Evolutionary conservation across 2,888 invertebrate species (phyloP).

Genomic region (Rotaria socialis): DNA sequence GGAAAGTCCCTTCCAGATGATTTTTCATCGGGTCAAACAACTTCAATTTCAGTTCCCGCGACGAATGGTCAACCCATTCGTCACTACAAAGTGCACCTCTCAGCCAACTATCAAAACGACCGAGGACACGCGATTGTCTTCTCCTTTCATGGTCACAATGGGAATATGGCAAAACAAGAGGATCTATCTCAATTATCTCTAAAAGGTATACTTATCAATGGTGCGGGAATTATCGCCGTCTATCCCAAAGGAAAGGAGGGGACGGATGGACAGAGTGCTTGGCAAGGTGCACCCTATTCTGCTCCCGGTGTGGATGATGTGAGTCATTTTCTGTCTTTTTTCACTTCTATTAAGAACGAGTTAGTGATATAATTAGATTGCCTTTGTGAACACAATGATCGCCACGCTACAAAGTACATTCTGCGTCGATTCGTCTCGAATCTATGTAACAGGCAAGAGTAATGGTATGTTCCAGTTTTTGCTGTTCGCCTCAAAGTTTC

Average conservation of each 20-base stretch:
- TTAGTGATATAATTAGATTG: background rate
- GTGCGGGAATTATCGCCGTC: background rate
- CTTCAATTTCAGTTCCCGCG: background rate
- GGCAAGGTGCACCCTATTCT: slow-evolving; percentile 3
- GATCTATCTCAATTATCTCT: background rate
- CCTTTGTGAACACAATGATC: background rate
- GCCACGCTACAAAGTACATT: background rate
- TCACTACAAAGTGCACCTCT: background rate
- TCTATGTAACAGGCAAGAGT: slow-evolving; percentile 3
- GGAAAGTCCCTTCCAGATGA: background rate
- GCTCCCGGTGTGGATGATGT: background rate
- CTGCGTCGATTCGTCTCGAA: slow-evolving; percentile 8
- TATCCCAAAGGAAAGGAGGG: background rate
- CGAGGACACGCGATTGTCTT: background rate
- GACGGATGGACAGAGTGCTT: background rate
- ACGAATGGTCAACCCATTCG: background rate
- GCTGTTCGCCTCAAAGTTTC: background rate
- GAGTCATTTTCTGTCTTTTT: background rate
- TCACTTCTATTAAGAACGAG: background rate
- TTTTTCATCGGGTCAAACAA: background rate
- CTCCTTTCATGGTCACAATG: background rate
- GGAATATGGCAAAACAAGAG: background rate
- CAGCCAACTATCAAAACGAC: background rate
- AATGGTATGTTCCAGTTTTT: background rate
- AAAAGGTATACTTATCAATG: background rate